Percentiles rank a stretch among this genome's conserved stretches.
These are phyloP conservation scores for Geodia barretti DNA, from an alignment of 37 sponge, comb jelly and placozoan genomes.

Conservation along the genomic window DNA sequence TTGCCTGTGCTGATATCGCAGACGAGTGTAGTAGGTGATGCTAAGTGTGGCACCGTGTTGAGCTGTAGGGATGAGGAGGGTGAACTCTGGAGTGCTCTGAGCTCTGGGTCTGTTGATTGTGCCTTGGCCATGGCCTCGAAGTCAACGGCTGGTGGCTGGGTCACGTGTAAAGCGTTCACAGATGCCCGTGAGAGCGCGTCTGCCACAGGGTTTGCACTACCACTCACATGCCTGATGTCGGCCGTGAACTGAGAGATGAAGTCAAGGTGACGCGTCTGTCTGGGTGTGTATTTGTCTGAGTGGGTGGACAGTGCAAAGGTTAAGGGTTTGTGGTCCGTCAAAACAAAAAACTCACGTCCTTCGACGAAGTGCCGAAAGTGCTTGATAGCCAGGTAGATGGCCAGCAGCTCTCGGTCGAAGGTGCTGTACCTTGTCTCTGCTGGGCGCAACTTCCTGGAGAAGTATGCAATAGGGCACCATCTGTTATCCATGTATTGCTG, in stretches of 20 bases:
- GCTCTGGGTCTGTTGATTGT: neutral
- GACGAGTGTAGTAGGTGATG: slow-evolving; percentile 6
- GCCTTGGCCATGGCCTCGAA: neutral
- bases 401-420: slow-evolving; percentile 64
- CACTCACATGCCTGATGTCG: slow-evolving; percentile 44
- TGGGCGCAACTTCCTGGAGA: slow-evolving; percentile 41
- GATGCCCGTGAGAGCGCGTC: slow-evolving; percentile 37
- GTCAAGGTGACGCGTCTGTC: slow-evolving; percentile 58
- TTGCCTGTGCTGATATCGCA: slow-evolving; percentile 49
- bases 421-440: slow-evolving; percentile 57
- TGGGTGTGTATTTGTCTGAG: slow-evolving; percentile 44
- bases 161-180: neutral
- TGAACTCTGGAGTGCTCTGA: neutral
- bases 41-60: slow-evolving; percentile 23
- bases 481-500: slow-evolving; percentile 22
- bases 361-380: slow-evolving; percentile 54
- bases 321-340: slow-evolving; percentile 74
- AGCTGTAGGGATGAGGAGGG: slow-evolving; percentile 26
- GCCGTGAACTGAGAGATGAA: slow-evolving; percentile 69
- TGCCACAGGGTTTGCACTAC: slow-evolving; percentile 18
- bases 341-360: slow-evolving; percentile 40
- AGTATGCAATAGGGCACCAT: slow-evolving; percentile 20
- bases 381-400: slow-evolving; percentile 50
- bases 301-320: slow-evolving; percentile 33
- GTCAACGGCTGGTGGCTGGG: neutral